Base-by-base conservation (phyloP, 2,888 invertebrate species). In the Mesochorus sp. region DNA sequence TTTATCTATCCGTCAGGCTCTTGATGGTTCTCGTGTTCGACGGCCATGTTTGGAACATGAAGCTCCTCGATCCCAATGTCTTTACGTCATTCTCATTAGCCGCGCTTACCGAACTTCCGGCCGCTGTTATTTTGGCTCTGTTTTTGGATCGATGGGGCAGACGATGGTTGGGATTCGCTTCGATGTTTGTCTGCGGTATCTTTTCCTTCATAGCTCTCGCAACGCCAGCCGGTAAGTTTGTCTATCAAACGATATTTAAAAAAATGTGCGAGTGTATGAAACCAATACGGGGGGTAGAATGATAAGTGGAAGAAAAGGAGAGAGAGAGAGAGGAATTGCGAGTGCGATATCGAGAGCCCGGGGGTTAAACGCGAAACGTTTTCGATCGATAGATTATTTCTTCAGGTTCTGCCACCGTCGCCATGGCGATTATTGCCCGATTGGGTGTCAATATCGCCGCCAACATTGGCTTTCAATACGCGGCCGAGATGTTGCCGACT, bases 381-480 rank as follows among this genome's bases (percentile, higher is more conserved):
- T 71, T 66, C 66, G 61, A 82, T 82, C 76, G 76, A 77, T 77
- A 64, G 53, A 73, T 81, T 64, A 68, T 79, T 53, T 76, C 62
- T 88, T 85, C 89, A 95, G 95, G 96, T 66, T 93, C 94, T 0
- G 94, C 94, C 0, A 95, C 95, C 51, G 96, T 96, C 0, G 92
- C 95, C 0, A 92, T 97, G 82, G 97, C 97, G 21, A 96, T 97
- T 81, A 91, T 95, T 77, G 97, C 97, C 0, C 93, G 97, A 24
- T 96, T 97, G 81, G 95, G 96, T 74, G 96, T 97, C 37, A 97
- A 97, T 91, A 96, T 97, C 61, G 96, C 97, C 0, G 97, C 97
- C 90, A 97, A 97, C 91, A 97, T 97, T 81, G 97, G 97, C 0
- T 93, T 97, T 2, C 97, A 97, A 88, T 97, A 97, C 91, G 97